A percentile compares a stretch with the other conserved stretches of the same genome.
These are phyloP conservation scores for Pterobdella sp. DNA, from an alignment of 2,888 invertebrate species.

Conservation along the genomic window DNA sequence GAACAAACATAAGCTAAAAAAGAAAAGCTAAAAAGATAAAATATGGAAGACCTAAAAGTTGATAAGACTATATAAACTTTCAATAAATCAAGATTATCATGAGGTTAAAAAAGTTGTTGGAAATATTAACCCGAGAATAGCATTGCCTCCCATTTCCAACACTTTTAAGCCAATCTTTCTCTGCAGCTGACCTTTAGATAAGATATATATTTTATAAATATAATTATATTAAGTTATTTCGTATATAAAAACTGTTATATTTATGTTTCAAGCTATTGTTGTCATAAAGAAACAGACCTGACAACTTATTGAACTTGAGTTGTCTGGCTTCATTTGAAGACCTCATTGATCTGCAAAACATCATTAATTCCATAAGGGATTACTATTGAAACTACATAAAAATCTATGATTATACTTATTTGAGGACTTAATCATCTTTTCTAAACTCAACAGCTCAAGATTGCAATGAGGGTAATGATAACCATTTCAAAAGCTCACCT, in stretches of 20 bases:
- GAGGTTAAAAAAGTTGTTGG: not conserved
- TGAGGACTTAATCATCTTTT: too few species aligned
- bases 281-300: conserved; percentile 54
- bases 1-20: too few species aligned
- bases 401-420: not conserved
- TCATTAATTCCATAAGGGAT: not conserved
- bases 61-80: not conserved
- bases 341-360: conserved; percentile 66
- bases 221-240: not conserved
- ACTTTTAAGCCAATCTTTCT: conserved; percentile 87
- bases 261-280: not conserved
- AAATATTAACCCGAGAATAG: conserved; percentile 67
- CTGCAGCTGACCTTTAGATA: conserved; percentile 67
- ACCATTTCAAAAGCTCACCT: conserved; percentile 39
- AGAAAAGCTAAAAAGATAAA: too few species aligned
- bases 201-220: not conserved
- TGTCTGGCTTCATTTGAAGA: conserved; percentile 95
- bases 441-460: too few species aligned
- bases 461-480: not conserved
- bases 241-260: not conserved
- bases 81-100: not conserved
- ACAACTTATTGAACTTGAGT: conserved; percentile 84
- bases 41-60: conserved; percentile 6
- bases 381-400: not conserved
- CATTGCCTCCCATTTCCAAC: conserved; percentile 83